Base-by-base conservation (phyloP, 2,113 vertebrate genomes). In the Neofelis nebulosa region DNA sequence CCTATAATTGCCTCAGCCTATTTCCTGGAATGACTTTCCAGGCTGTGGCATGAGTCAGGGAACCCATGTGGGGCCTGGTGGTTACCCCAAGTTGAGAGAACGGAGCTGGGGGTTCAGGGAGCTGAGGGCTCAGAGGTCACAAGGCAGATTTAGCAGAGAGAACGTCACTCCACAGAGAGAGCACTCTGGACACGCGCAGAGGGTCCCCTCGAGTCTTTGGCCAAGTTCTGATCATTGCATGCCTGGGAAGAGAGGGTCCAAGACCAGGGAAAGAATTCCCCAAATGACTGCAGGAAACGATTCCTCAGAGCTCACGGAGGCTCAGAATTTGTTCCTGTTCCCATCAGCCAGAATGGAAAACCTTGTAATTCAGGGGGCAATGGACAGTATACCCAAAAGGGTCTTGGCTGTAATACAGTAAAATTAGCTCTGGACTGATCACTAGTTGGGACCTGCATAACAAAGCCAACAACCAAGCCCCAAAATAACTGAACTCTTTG, bases 1-100 rank as follows among this genome's bases (percentile, higher is more conserved):
- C 31, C 6, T 6, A 9, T 0, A 2, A 0, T 4, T 13, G 38
- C 57, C 66, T 66, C 31, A 16, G 13, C 25, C 21, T n/a, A 4
- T 9, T 21, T 25, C 33, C 61, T 23, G 3, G 3, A 1, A 21
- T n/a, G 14, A 66, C 27, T 36, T 84, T 71, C 19, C 18, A 52
- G 91, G 23, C 29, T 4, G 4, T 41, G 25, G n/a, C 14, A 10
- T 63, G 2, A 63, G 23, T 23, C 8, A 3, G 61, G 27, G 61
- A 2, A 36, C 4, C 29, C n/a, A 11, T 12, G 29, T 16, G 21
- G 21, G 45, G 33, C 13, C 6, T 10, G 11, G 69, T 25, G 18
- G 14, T 31, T n/a, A 52, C 27, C 33, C 1, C 12, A 3, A 87
- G 11, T 16, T 31, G 68, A 81, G 33, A 61, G 11, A 33, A n/a